phyloP scores from a whole-genome alignment of 1,140 invertebrate genomes.

The Zaprionus davidi region DNA sequence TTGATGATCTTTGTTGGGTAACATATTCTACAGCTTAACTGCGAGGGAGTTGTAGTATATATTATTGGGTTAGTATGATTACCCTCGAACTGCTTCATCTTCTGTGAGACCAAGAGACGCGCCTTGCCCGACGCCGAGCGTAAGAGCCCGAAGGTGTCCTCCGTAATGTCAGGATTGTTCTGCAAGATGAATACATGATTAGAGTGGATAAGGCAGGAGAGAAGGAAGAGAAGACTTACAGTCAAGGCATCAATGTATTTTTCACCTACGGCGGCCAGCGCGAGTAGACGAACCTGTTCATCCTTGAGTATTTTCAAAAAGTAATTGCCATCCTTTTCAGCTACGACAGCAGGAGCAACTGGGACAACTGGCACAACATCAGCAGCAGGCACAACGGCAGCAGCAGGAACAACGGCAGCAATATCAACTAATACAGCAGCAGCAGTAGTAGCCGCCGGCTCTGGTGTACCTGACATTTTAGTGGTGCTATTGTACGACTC shows the following conservation, averaged over 20 bases:
- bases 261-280: conserved; percentile 88
- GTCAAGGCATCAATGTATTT: conserved; percentile 87
- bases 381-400: neutral
- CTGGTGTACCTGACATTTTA: conserved; percentile 12
- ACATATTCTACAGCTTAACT: too few species aligned
- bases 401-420: neutral
- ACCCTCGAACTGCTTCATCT: conserved; percentile 97
- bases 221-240: conserved; percentile 58
- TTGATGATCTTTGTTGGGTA: too few species aligned
- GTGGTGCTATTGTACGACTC: conserved; percentile 43
- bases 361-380: neutral
- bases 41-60: too few species aligned
- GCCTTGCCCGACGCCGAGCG: conserved; percentile 96
- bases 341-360: neutral
- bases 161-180: conserved; percentile 86
- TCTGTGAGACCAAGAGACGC: conserved; percentile 93
- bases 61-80: too few species aligned
- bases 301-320: conserved; percentile 90
- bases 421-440: neutral
- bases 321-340: conserved; percentile 88
- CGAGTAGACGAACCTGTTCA: conserved; percentile 89
- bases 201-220: neutral
- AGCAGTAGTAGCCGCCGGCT: neutral
- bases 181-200: conserved; percentile 22
- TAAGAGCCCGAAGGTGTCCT: conserved; percentile 92